phyloP scores from a whole-genome alignment of 2,113 vertebrate genomes.

The Vulpes ferrilata region DNA sequence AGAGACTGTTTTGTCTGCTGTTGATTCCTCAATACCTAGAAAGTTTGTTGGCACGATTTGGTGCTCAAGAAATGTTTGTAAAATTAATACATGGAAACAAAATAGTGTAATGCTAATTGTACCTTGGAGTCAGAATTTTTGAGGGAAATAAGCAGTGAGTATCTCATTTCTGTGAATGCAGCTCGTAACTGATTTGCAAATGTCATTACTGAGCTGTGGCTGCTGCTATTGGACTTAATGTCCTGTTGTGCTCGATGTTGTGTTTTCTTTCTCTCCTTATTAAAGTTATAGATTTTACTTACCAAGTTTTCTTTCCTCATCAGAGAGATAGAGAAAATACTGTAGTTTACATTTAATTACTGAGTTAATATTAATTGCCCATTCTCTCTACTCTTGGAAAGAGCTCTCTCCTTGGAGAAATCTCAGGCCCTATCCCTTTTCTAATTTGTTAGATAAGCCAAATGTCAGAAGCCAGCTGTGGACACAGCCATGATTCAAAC shows the following conservation, averaged over 20 bases:
- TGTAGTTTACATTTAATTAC: not conserved
- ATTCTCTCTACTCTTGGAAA: constrained; percentile 4
- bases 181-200: constrained; percentile 44
- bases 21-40: constrained; percentile 16
- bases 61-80: not conserved
- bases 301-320: not conserved
- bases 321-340: not conserved
- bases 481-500: not conserved
- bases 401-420: not conserved
- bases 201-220: not conserved
- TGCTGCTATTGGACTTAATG: not conserved
- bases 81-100: not conserved
- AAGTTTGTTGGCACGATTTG: constrained; percentile 1
- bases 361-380: not conserved
- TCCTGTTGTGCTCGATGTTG: not conserved
- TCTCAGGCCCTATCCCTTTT: not conserved
- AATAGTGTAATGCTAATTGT: not conserved
- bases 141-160: not conserved
- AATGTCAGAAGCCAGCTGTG: not conserved
- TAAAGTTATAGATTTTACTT: constrained; percentile 23
- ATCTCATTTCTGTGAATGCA: constrained; percentile 1
- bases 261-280: not conserved
- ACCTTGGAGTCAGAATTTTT: not conserved
- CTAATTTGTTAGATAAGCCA: not conserved
- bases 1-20: not conserved